These are phyloP conservation scores for Tenrec ecaudatus DNA, from an alignment of 2,113 vertebrate species.

Conservation along the genomic window DNA sequence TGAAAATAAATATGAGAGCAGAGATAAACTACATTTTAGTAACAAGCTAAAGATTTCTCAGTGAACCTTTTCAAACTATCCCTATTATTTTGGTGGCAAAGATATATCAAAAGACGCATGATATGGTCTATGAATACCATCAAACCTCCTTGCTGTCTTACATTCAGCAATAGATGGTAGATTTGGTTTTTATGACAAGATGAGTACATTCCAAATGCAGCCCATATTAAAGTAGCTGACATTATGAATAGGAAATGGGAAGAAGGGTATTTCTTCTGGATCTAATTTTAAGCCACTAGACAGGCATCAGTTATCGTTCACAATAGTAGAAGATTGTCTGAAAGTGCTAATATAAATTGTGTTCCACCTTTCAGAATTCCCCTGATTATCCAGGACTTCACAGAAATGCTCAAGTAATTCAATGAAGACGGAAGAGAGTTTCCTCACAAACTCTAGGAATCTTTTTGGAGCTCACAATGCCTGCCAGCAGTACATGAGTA, in stretches of 20 bases:
- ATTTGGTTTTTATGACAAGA: slow-evolving; percentile 1
- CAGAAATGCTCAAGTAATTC: background rate
- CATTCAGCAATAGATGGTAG: slow-evolving; percentile 18
- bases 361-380: background rate
- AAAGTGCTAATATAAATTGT: slow-evolving; percentile 8
- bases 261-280: slow-evolving; percentile 28
- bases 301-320: slow-evolving; percentile 53
- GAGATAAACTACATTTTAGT: slow-evolving; percentile 27
- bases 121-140: background rate
- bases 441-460: slow-evolving; percentile 20
- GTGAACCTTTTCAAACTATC: slow-evolving; percentile 56
- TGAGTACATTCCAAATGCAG: slow-evolving; percentile 60
- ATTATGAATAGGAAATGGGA: slow-evolving; percentile 61
- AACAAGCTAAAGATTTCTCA: background rate
- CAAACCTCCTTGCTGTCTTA: background rate
- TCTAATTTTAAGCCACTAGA: slow-evolving; percentile 50
- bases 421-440: background rate
- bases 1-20: slow-evolving; percentile 71
- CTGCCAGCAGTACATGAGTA: background rate
- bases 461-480: background rate
- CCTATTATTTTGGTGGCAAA: slow-evolving; percentile 54
- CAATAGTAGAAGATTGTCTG: slow-evolving; percentile 8
- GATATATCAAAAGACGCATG: slow-evolving; percentile 54
- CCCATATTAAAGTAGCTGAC: slow-evolving; percentile 59
- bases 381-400: background rate